Base-by-base conservation (phyloP, 2,113 vertebrate genomes). In the Lophura nycthemera region DNA sequence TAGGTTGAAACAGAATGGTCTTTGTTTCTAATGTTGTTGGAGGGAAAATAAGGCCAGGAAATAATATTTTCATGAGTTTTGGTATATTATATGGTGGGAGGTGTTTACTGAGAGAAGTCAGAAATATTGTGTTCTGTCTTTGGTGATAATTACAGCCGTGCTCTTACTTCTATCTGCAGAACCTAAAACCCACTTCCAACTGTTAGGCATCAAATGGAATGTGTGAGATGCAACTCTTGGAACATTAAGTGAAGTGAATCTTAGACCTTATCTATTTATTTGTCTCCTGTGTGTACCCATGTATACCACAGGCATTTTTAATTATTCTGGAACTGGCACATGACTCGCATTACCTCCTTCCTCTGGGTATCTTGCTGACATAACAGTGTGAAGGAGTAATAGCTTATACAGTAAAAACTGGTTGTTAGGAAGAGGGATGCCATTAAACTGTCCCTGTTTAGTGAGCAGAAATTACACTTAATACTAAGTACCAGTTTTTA, bases 321-420 rank as follows among this genome's bases (percentile, higher is more conserved):
- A 98, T 98, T 97, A 98, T 98, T 98, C 93, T 98, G 94, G 96
- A 97, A 97, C 81, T 95, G 92, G 92, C 93, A 97, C 56, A 25
- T 94, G 95, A 97, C 93, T 96, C 96, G 95, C 97, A 97, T 97
- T 97, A 97, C 90, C 89, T 96, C 90, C 94, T 97, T 97, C 96
- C 96, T 97, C 73, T 93, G 95, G 88, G 63, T 92, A 60, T 91
- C 93, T 92, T 79, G 85, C 86, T 91, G 92, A 96, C 91, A 96
- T 95, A 97, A 91, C 27, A 57, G 88, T 92, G 93, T 77, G 91
- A 91, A 96, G 57, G 69, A 96, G 72, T 71, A 93, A 40, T 96
- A 92, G 80, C 90, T 79, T 86, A 64, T 43, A 74, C 72, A 92
- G 91, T 67, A 90, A 57, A 76, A 90, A 78, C 57, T 79, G 57